These are phyloP conservation scores for Heterodera carotae DNA, from an alignment of 1,140 invertebrate genomes.

Conservation along the genomic window DNA sequence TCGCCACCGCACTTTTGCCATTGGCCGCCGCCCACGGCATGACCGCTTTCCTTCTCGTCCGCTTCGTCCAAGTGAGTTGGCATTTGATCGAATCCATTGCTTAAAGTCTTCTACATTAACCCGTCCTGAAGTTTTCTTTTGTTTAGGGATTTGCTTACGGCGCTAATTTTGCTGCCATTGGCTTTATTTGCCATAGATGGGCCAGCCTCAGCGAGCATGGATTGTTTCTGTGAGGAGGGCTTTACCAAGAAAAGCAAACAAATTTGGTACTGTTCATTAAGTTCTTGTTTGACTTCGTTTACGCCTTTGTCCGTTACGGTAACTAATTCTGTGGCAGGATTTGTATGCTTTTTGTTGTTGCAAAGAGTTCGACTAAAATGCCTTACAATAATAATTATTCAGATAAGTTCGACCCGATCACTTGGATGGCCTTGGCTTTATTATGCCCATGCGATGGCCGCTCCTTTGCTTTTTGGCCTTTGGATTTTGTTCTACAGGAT, in stretches of 20 bases:
- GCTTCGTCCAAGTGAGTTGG: slow-evolving; percentile 35
- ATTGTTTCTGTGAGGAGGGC: slow-evolving; percentile 34
- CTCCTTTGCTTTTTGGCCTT: slow-evolving; percentile 26
- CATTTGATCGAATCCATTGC: not conserved
- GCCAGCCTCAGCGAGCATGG: slow-evolving; percentile 42
- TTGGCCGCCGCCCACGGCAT: slow-evolving; percentile 35
- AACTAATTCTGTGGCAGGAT: slow-evolving; percentile 14
- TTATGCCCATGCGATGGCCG: slow-evolving; percentile 21
- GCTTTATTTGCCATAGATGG: slow-evolving; percentile 47
- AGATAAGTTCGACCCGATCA: slow-evolving; percentile 10
- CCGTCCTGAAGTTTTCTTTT: not conserved
- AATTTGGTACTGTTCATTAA: not conserved
- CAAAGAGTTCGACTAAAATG: not conserved
- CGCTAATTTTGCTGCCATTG: slow-evolving; percentile 44
- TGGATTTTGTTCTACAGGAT: slow-evolving; percentile 47
- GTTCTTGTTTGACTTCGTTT: slow-evolving; percentile 28
- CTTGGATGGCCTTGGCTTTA: slow-evolving; percentile 43
- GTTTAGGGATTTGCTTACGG: slow-evolving; percentile 44
- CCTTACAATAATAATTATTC: not conserved
- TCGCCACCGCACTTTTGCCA: slow-evolving; percentile 38
- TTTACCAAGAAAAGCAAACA: not conserved
- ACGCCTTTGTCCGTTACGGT: slow-evolving; percentile 9
- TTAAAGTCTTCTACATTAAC: no score
- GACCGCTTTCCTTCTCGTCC: slow-evolving; percentile 29
- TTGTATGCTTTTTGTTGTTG: not conserved